Percentiles rank a stretch among this genome's conserved stretches.
Conservation (phyloP, 2,113 vertebrate genomes). For the Nanger granti region DNA sequence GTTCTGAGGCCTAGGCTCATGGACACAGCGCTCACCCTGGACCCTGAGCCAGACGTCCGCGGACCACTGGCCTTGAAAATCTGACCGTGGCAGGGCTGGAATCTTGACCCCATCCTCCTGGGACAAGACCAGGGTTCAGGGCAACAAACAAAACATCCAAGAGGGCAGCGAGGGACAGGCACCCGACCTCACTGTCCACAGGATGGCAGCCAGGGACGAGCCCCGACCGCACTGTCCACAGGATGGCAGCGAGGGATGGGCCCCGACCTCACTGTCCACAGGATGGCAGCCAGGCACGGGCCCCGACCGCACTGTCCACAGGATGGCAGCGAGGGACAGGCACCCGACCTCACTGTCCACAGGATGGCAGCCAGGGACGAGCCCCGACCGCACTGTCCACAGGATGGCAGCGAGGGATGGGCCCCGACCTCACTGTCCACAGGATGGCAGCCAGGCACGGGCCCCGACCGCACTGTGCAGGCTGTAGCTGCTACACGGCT, state of each 20-base stretch:
- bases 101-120: not conserved
- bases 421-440: too few relatives aligned
- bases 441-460: not conserved
- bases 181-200: too few relatives aligned
- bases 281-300: accelerated
- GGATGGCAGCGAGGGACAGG: accelerated
- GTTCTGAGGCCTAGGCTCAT: not conserved
- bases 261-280: too few relatives aligned
- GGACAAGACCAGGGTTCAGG: not conserved
- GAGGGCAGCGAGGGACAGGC: accelerated
- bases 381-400: too few relatives aligned
- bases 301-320: too few relatives aligned
- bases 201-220: not conserved
- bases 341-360: too few relatives aligned
- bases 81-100: not conserved
- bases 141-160: not conserved
- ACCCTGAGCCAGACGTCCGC: accelerated
- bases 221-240: too few relatives aligned
- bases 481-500: accelerated
- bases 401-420: not conserved
- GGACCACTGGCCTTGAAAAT: too few relatives aligned
- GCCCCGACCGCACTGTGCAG: too few relatives aligned
- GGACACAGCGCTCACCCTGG: not conserved
- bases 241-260: not conserved
- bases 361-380: accelerated